Percentiles rank a stretch among this genome's conserved stretches.
Conservation (phyloP, 1,140 invertebrate genomes). For the silkworm (Bombyx mori) region DNA sequence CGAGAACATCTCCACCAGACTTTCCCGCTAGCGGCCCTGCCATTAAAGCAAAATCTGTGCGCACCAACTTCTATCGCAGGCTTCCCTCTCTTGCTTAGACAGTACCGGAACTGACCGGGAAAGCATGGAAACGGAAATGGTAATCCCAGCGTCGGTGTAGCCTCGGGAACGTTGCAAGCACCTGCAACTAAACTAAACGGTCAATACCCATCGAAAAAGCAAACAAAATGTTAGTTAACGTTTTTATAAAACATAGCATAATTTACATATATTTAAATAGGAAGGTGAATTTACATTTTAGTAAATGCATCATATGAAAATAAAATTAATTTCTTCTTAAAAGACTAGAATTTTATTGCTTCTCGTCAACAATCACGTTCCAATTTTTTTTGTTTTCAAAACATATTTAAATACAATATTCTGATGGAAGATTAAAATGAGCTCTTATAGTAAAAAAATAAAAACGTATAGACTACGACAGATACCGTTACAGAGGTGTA, state of each 20-base stretch:
- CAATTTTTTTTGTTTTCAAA: neutral
- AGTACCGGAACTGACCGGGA: constrained; percentile 63
- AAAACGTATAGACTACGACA: too few relatives aligned
- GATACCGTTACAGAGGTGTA: too few relatives aligned
- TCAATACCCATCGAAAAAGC: constrained; percentile 24
- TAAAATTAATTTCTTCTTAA: too few relatives aligned
- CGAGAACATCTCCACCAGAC: constrained; percentile 66
- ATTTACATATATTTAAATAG: too few relatives aligned
- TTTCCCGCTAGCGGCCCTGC: constrained; percentile 62
- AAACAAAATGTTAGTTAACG: neutral
- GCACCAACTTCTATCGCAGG: constrained; percentile 62
- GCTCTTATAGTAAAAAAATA: too few relatives aligned
- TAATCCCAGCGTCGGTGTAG: constrained; percentile 47
- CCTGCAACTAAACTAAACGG: constrained; percentile 45
- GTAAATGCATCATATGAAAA: neutral
- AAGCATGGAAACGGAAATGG: constrained; percentile 63
- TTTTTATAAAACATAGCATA: neutral
- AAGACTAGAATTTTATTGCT: too few relatives aligned
- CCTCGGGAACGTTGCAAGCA: constrained; percentile 26
- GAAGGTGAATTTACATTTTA: too few relatives aligned
- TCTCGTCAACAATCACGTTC: too few relatives aligned
- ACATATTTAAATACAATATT: neutral
- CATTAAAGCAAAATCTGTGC: constrained; percentile 63
- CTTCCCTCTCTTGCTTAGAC: constrained; percentile 62
- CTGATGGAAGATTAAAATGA: too few relatives aligned